Conservation (phyloP, 2,888 invertebrate species). For the Perithous albicinctus region DNA sequence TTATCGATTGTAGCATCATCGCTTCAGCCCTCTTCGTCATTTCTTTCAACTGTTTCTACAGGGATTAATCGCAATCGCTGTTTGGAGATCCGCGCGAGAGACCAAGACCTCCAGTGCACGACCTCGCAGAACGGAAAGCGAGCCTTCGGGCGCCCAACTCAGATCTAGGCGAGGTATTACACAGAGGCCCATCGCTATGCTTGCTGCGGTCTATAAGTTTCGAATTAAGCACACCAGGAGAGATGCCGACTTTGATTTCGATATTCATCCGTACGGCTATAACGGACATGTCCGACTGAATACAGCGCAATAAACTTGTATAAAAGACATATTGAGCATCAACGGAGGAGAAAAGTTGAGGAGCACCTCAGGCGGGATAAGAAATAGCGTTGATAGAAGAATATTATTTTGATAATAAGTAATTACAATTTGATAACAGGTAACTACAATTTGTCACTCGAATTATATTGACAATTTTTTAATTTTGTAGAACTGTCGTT, state of each 20-base stretch:
- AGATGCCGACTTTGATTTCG: conserved; percentile 73
- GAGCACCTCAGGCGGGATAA: conserved; percentile 23
- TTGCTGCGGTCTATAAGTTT: conserved; percentile 40
- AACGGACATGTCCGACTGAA: conserved; percentile 60
- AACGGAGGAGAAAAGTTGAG: conserved; percentile 21
- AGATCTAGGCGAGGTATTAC: conserved; percentile 34
- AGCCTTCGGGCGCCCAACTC: conserved; percentile 65
- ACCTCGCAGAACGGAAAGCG: conserved; percentile 64
- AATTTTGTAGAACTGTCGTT: too few relatives aligned
- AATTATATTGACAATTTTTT: too few relatives aligned
- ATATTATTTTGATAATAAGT: not conserved
- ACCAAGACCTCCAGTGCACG: conserved; percentile 62
- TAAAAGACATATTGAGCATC: conserved; percentile 19
- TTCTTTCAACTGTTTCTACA: conserved; percentile 64
- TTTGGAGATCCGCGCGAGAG: conserved; percentile 65
- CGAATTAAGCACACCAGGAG: conserved; percentile 57
- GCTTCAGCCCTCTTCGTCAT: conserved; percentile 70
- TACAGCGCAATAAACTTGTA: conserved; percentile 34
- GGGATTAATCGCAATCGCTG: conserved; percentile 69
- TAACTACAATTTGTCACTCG: too few relatives aligned
- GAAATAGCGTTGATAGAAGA: not conserved
- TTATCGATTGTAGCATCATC: conserved; percentile 82
- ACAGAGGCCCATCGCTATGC: not conserved
- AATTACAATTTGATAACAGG: too few relatives aligned
- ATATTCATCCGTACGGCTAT: conserved; percentile 61